Evolutionary conservation across 1,140 invertebrate genomes (phyloP), one percentile per base, ranked within the genome.

Genomic region (Leptoteleia sp.): DNA sequence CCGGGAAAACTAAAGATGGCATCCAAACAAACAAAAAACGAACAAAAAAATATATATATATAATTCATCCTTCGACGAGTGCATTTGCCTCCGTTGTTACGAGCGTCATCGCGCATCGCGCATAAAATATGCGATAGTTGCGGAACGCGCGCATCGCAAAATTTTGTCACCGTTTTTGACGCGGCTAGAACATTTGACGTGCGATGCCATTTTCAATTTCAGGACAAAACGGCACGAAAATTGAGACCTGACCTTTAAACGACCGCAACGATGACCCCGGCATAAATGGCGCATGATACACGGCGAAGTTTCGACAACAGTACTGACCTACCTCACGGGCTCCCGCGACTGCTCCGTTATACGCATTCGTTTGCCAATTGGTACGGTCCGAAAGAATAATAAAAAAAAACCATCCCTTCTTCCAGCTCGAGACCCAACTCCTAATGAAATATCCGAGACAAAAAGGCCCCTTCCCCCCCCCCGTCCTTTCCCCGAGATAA

Each of bases 301-400:
- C 29, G 19, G 12, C 43, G 50, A 40, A 64, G n/a, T 73, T 65
- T 48, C 27, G 15, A 35, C 55, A 73, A 43, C 61, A 65, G 50
- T 19, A 61, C 61, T 59, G 71, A 75, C 71, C 71, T 75, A 65
- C 43, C 59, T 22, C 35, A 59, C 65, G 43, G n/a, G n/a, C n/a
- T n/a, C 54, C 45, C 35, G 29, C 48, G 50, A 19, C 47, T 43
- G 13, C 29, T 76, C 62, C 31, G 38, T 67, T 61, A 45, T 45
- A 25, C 13, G 16, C 52, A 65, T 75, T 75, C 25, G 43, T 59
- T 43, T n/a, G 2, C n/a, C 47, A 29, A 45, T 52, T 67, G 45
- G 27, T n/a, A n/a, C n/a, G n/a, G n/a, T n/a, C n/a, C n/a, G n/a
- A n/a, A n/a, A n/a, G n/a, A n/a, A n/a, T n/a, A n/a, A n/a, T n/a